A percentile compares a stretch with the other conserved stretches of the same genome.
Evolutionary conservation across 1,140 invertebrate species (phyloP).

Genomic region (Tachypleus tridentatus): DNA sequence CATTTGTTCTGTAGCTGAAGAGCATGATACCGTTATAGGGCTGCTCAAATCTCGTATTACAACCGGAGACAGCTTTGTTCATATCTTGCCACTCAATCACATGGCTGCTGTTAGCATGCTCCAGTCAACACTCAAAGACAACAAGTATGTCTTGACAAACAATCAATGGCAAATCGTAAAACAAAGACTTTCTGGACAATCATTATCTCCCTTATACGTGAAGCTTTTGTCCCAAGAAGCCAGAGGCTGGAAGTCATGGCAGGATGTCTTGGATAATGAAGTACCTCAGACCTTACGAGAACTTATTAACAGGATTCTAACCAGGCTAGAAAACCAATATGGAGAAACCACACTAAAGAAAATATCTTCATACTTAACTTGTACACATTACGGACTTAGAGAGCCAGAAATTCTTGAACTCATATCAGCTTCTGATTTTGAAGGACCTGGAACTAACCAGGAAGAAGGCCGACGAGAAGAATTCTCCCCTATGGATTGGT

Average conservation of each 20-base stretch:
- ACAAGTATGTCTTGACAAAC: constrained; percentile 11
- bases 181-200: constrained; percentile 3
- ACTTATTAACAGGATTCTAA: constrained; percentile 9
- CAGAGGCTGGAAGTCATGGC: constrained; percentile 14
- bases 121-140: constrained; percentile 18
- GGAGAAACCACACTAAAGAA: constrained; percentile 20
- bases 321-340: constrained; percentile 22
- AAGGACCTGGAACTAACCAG: neutral
- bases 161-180: constrained; percentile 13
- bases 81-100: constrained; percentile 4
- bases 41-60: constrained; percentile 19
- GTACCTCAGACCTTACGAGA: constrained; percentile 12
- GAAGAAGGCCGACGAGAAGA: neutral
- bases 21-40: constrained; percentile 14
- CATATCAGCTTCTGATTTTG: constrained; percentile 14
- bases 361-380: constrained; percentile 25
- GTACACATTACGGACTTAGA: constrained; percentile 27
- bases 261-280: neutral
- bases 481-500: neutral
- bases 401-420: constrained; percentile 29
- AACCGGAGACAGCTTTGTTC: constrained; percentile 14
- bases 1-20: constrained; percentile 37
- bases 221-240: constrained; percentile 14
- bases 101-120: constrained; percentile 14
- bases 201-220: constrained; percentile 15